Percentiles rank a stretch among this genome's conserved stretches.
Evolutionary conservation across 2,888 invertebrate genomes (phyloP).

Genomic region (Tetramorium bicarinatum): DNA sequence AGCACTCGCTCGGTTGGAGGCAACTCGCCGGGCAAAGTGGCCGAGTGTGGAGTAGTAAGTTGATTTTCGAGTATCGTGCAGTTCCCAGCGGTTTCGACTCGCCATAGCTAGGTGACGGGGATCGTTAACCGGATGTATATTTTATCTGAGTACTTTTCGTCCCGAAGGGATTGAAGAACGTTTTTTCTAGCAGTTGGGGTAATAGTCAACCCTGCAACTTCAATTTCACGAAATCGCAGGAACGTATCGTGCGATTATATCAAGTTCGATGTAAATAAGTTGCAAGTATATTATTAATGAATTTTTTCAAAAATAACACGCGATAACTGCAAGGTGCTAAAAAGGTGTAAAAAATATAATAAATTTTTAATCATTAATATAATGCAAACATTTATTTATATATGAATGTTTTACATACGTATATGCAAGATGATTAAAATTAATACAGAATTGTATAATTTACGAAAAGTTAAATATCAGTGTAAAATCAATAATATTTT

Average conservation of each 20-base stretch:
- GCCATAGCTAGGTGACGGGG: constrained; percentile 30
- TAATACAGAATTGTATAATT: neutral
- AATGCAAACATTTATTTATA: neutral
- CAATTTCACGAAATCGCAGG: constrained; percentile 9
- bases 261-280: constrained; percentile 9
- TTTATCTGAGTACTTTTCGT: constrained; percentile 30
- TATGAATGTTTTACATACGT: neutral
- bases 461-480: neutral
- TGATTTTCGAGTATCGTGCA: constrained; percentile 62
- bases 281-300: neutral
- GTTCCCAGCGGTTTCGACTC: constrained; percentile 24
- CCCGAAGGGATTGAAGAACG: neutral
- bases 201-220: constrained; percentile 1
- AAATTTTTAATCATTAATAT: neutral
- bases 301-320: neutral
- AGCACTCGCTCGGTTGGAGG: constrained; percentile 39
- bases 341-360: neutral
- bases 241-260: neutral
- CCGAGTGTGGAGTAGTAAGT: constrained; percentile 56
- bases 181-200: constrained; percentile 28
- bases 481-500: neutral
- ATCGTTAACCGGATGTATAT: constrained; percentile 58
- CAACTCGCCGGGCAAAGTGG: constrained; percentile 43
- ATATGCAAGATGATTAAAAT: neutral
- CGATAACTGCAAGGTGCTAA: neutral